phyloP scores from a whole-genome alignment of 2,797 vertebrate species.

The Oreochromis mossambicus region DNA sequence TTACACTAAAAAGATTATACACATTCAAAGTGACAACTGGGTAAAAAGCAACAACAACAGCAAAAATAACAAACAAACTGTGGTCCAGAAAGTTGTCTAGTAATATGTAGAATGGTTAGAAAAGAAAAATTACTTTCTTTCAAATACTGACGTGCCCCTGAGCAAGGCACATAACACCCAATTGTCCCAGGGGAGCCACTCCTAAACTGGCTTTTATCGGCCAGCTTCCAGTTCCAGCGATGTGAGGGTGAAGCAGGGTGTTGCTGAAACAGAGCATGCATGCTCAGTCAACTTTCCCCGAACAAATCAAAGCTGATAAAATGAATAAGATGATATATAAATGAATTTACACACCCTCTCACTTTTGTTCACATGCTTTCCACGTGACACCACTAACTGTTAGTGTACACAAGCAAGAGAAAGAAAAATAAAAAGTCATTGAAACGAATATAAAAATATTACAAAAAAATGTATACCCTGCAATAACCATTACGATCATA shows the following conservation, averaged over 20 bases:
- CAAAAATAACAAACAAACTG: background rate
- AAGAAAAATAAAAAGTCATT: background rate
- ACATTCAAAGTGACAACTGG: background rate
- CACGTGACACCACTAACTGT: slow-evolving; percentile 61
- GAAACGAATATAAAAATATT: slow-evolving; percentile 47
- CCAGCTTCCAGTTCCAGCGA: background rate
- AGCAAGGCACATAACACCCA: slow-evolving; percentile 13
- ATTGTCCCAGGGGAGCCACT: background rate
- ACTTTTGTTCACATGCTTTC: slow-evolving; percentile 61
- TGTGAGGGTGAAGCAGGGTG: background rate
- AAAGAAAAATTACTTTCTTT: background rate
- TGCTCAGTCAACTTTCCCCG: slow-evolving; percentile 6
- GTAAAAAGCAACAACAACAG: background rate
- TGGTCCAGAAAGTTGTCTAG: background rate
- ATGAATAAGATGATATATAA: background rate
- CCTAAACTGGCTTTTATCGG: background rate
- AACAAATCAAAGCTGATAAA: background rate
- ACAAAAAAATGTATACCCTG: slow-evolving; percentile 66
- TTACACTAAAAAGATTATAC: background rate
- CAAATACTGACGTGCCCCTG: background rate
- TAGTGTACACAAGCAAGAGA: slow-evolving; percentile 60
- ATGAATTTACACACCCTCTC: slow-evolving; percentile 31
- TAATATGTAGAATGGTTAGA: background rate
- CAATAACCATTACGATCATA: slow-evolving; percentile 71
- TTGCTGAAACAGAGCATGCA: slow-evolving; percentile 19